phyloP scores from a whole-genome alignment of 2,797 vertebrate genomes.

The Helostoma temminkii region DNA sequence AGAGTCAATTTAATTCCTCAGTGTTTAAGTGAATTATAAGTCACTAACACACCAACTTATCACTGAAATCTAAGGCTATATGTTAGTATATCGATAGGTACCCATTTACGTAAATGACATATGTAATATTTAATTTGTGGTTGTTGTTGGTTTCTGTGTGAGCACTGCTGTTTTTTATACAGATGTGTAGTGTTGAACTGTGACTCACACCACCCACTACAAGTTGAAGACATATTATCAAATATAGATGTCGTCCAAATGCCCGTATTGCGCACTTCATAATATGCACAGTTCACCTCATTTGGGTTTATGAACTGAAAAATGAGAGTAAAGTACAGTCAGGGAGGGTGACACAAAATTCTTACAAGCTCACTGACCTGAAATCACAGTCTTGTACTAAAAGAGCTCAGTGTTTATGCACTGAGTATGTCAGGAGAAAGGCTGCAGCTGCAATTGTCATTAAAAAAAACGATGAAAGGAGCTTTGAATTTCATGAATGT shows the following conservation, averaged over 20 bases:
- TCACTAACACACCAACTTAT: constrained; percentile 14
- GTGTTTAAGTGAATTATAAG: constrained; percentile 22
- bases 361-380: constrained; percentile 35
- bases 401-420: constrained; percentile 31
- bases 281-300: constrained; percentile 12
- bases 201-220: constrained; percentile 6
- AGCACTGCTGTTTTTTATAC: neutral
- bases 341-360: constrained; percentile 23
- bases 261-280: neutral
- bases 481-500: constrained; percentile 43
- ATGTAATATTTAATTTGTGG: neutral
- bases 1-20: constrained; percentile 19
- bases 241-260: constrained; percentile 29
- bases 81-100: constrained; percentile 1
- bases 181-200: neutral
- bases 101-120: neutral
- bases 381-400: constrained; percentile 45
- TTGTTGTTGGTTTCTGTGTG: neutral
- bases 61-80: constrained; percentile 9
- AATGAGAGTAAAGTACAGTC: constrained; percentile 20
- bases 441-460: constrained; percentile 6
- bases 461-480: constrained; percentile 26
- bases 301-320: constrained; percentile 34
- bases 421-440: constrained; percentile 25
- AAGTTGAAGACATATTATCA: constrained; percentile 23